A percentile compares a stretch with the other conserved stretches of the same genome.
phyloP scores from a whole-genome alignment of 2,797 vertebrate genomes.

The Clarias platycephalus region DNA sequence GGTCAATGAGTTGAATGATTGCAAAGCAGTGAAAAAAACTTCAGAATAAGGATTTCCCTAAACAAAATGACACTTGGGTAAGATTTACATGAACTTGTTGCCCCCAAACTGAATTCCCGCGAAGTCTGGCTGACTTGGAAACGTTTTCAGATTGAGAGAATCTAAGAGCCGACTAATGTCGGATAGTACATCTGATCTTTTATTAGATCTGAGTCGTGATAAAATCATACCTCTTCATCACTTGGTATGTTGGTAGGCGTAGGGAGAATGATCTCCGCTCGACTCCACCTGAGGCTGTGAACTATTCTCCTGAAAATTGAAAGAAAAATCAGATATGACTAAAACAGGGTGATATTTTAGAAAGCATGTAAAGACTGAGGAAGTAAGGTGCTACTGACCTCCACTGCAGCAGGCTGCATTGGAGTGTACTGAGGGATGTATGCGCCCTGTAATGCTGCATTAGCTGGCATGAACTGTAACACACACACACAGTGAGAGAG shows the following conservation, averaged over 20 bases:
- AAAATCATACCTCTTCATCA: constrained; percentile 80
- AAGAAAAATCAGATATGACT: not conserved
- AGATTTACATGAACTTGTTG: not conserved
- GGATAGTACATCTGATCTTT: not conserved
- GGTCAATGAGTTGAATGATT: not conserved
- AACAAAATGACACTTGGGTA: not conserved
- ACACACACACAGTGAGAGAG: not conserved
- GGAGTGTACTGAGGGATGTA: constrained; percentile 94
- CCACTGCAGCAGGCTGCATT: constrained; percentile 85
- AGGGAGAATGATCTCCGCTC: constrained; percentile 91
- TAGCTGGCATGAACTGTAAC: constrained; percentile 89
- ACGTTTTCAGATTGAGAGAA: not conserved
- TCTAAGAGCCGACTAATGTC: not conserved
- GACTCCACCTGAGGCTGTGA: constrained; percentile 91
- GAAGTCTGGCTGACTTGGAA: not conserved
- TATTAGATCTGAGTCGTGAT: not conserved
- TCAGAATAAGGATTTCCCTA: not conserved
- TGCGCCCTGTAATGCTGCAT: constrained; percentile 91
- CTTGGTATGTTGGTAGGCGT: constrained; percentile 96
- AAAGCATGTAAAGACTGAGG: not conserved
- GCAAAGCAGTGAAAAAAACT: not conserved
- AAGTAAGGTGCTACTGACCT: constrained; percentile 72
- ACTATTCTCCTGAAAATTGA: constrained; percentile 83
- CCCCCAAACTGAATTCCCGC: not conserved
- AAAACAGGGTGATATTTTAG: not conserved